These are phyloP conservation scores for Sebastes oblongus DNA, from an alignment of 2,797 vertebrate species.

Conservation along the genomic window DNA sequence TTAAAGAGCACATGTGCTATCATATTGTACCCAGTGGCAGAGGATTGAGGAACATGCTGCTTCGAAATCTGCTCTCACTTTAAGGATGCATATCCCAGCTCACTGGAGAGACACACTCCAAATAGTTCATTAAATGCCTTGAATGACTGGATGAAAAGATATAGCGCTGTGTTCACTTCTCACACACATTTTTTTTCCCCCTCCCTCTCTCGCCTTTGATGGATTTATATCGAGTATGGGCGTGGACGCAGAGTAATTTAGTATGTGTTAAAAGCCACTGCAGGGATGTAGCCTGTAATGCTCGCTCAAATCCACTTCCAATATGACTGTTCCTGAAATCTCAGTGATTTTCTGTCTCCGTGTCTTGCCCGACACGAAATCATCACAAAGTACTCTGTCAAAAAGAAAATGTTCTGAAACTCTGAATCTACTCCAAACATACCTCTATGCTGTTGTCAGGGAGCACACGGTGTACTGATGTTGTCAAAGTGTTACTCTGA, in stretches of 20 bases:
- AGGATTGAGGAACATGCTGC: slow-evolving; percentile 48
- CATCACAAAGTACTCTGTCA: slow-evolving; percentile 60
- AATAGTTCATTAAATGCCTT: slow-evolving; percentile 57
- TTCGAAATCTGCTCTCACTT: slow-evolving; percentile 20
- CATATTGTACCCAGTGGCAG: slow-evolving; percentile 36
- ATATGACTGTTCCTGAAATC: slow-evolving; percentile 75
- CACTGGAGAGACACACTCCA: slow-evolving; percentile 18
- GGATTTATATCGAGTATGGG: slow-evolving; percentile 68
- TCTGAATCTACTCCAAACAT: slow-evolving; percentile 19
- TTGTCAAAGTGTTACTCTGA: slow-evolving; percentile 13
- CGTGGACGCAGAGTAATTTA: slow-evolving; percentile 69
- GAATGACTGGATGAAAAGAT: slow-evolving; percentile 60
- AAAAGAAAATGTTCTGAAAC: slow-evolving; percentile 28
- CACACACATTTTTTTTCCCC: slow-evolving; percentile 13
- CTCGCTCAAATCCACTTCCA: slow-evolving; percentile 72
- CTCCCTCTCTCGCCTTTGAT: slow-evolving; percentile 52
- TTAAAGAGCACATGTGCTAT: slow-evolving; percentile 50
- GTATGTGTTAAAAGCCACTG: slow-evolving; percentile 71
- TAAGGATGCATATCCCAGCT: slow-evolving; percentile 32
- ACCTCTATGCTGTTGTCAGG: background rate
- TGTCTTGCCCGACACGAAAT: slow-evolving; percentile 69
- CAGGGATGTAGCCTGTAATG: slow-evolving; percentile 62
- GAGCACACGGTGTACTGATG: slow-evolving; percentile 13
- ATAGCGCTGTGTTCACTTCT: slow-evolving; percentile 33
- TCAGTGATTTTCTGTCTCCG: slow-evolving; percentile 78